Conservation (phyloP, 2,113 vertebrate species). For the Tachysurus fulvidraco region DNA sequence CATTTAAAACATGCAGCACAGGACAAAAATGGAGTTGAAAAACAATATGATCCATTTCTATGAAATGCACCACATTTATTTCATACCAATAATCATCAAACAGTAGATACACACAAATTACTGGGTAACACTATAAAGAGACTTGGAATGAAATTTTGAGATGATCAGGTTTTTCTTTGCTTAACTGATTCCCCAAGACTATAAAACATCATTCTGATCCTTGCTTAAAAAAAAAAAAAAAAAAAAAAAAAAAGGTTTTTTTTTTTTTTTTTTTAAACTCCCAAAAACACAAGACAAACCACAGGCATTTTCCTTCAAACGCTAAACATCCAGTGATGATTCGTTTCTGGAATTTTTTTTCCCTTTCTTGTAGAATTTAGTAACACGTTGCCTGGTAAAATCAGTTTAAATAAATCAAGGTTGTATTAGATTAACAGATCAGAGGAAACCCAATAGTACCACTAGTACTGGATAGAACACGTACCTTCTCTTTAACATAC, state of each 20-base stretch:
- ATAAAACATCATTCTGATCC: neutral
- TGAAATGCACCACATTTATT: constrained; percentile 45
- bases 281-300: neutral
- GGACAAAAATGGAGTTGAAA: constrained; percentile 39
- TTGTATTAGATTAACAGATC: neutral
- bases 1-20: constrained; percentile 53
- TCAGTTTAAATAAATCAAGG: neutral
- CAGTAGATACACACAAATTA: constrained; percentile 29
- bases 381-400: neutral
- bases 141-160: constrained; percentile 34
- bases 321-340: neutral
- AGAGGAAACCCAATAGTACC: neutral
- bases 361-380: neutral
- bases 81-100: constrained; percentile 19
- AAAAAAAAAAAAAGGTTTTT: too few relatives aligned
- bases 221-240: too few relatives aligned
- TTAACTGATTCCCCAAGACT: neutral
- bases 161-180: neutral
- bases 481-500: neutral
- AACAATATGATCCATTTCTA: constrained; percentile 24
- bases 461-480: neutral
- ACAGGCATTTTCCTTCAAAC: neutral
- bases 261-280: too few relatives aligned
- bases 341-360: neutral
- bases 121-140: constrained; percentile 22